phyloP scores from a whole-genome alignment of 2,113 vertebrate species.

The Corythaeola cristata region DNA sequence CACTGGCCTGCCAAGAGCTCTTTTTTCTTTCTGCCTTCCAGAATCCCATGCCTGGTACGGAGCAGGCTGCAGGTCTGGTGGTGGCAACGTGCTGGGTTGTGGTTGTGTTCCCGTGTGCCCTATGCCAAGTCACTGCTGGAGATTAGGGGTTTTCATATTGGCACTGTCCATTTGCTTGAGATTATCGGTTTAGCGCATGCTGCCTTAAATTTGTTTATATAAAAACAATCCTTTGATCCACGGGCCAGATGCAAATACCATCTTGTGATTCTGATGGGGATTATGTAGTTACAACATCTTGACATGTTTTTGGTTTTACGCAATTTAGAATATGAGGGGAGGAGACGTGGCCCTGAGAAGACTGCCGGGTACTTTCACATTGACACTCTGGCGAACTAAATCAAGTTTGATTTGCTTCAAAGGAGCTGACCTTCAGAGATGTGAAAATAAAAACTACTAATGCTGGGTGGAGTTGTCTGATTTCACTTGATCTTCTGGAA shows the following conservation, averaged over 20 bases:
- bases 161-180: not conserved
- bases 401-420: not conserved
- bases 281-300: slow-evolving; percentile 58
- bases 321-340: not conserved
- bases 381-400: fast-evolving
- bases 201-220: slow-evolving; percentile 65
- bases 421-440: not conserved
- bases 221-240: slow-evolving; percentile 68
- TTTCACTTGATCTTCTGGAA: not conserved
- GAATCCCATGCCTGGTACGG: fast-evolving
- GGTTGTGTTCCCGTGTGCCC: fast-evolving
- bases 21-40: fast-evolving
- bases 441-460: not conserved
- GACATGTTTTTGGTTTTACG: slow-evolving; percentile 27
- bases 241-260: slow-evolving; percentile 43
- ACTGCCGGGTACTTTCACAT: not conserved
- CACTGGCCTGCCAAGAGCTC: not conserved
- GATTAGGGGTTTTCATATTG: not conserved
- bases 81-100: fast-evolving
- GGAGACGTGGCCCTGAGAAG: not conserved
- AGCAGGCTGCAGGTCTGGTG: not conserved
- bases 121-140: not conserved
- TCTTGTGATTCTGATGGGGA: slow-evolving; percentile 51
- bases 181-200: slow-evolving; percentile 5
- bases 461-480: not conserved